Conservation (phyloP, 2,888 invertebrate species). For the Scaptomyza polygonia region DNA sequence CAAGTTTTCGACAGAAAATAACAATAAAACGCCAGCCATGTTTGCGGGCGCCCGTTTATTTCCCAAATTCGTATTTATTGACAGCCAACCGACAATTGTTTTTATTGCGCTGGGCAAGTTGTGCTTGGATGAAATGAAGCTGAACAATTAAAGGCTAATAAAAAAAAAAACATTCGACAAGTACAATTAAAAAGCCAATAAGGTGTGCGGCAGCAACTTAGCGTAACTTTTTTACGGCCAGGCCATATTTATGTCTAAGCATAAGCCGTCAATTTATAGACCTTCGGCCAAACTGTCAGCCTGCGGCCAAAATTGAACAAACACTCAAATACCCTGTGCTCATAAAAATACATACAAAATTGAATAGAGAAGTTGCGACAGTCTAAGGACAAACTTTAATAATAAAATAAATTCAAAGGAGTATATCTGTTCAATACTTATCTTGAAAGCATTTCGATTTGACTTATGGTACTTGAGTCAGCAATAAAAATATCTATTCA, state of each 20-base stretch:
- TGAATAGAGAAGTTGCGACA: neutral
- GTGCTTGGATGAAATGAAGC: neutral
- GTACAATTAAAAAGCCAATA: slow-evolving; percentile 73
- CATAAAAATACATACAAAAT: neutral
- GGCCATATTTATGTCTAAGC: slow-evolving; percentile 64
- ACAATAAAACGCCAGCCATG: slow-evolving; percentile 47
- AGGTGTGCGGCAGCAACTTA: slow-evolving; percentile 40
- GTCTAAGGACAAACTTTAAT: neutral
- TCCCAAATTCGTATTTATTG: slow-evolving; percentile 53
- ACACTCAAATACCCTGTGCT: slow-evolving; percentile 18
- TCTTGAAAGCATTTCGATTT: no score
- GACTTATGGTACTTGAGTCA: no score
- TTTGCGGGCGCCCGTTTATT: slow-evolving; percentile 62
- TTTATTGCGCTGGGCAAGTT: slow-evolving; percentile 48
- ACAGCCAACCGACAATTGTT: slow-evolving; percentile 67
- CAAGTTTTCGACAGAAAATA: slow-evolving; percentile 37
- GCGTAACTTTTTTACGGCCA: slow-evolving; percentile 65
- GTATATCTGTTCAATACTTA: no score
- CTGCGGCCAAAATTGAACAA: slow-evolving; percentile 9
- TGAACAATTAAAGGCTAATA: slow-evolving; percentile 62
- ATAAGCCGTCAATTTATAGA: slow-evolving; percentile 36
- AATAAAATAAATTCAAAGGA: no score
- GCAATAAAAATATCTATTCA: no score
- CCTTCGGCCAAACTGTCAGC: slow-evolving; percentile 32
- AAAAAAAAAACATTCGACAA: slow-evolving; percentile 64